Percentiles rank a stretch among this genome's conserved stretches.
phyloP scores from a whole-genome alignment of 2,113 vertebrate genomes.

The Fulmarus glacialis region DNA sequence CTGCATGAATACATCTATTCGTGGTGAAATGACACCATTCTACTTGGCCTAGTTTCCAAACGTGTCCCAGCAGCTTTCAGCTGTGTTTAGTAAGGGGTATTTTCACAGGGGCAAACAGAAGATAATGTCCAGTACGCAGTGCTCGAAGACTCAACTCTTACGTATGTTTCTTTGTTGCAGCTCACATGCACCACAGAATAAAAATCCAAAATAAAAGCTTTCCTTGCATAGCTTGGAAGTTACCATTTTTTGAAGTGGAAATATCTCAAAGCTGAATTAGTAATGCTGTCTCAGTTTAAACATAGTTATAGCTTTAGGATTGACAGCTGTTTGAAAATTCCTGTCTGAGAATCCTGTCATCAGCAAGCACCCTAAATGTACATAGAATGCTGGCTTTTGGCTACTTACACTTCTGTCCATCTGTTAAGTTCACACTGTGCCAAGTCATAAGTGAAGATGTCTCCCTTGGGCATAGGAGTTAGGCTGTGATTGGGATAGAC shows the following conservation, averaged over 20 bases:
- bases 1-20: background rate
- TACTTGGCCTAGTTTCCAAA: background rate
- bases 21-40: background rate
- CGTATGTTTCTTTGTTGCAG: background rate
- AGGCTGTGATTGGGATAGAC: background rate
- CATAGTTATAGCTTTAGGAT: background rate
- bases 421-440: conserved; percentile 45
- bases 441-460: conserved; percentile 41
- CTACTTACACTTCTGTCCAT: conserved; percentile 30
- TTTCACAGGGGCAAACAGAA: background rate
- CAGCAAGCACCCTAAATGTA: conserved; percentile 16
- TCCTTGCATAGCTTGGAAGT: background rate
- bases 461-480: background rate
- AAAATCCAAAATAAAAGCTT: background rate
- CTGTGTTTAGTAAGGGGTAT: background rate
- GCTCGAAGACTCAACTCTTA: background rate
- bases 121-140: background rate
- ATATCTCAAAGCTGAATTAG: background rate
- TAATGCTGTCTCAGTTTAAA: background rate
- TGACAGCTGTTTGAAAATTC: conserved; percentile 55
- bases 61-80: background rate
- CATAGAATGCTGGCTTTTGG: conserved; percentile 21
- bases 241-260: background rate
- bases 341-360: background rate
- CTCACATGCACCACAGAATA: background rate